Evolutionary conservation across 2,113 vertebrate species (phyloP).

Genomic region (Pseudorasbora parva): DNA sequence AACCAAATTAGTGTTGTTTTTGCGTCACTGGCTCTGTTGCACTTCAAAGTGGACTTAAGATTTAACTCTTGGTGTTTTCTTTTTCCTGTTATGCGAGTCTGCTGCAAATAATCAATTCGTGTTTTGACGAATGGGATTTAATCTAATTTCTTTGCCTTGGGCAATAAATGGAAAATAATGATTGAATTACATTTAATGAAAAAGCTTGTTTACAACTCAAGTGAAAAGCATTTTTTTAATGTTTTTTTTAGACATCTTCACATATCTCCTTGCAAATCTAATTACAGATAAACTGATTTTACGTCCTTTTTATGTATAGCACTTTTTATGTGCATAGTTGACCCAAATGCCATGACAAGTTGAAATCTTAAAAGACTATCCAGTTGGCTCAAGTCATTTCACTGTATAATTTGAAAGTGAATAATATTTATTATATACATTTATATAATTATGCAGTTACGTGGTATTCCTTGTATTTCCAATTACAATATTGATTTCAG

Average conservation of each 20-base stretch:
- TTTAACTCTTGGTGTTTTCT: background rate
- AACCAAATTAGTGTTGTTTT: slow-evolving; percentile 17
- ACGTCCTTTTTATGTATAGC: background rate
- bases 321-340: background rate
- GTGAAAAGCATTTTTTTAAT: background rate
- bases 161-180: background rate
- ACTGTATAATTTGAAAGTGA: background rate
- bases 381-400: background rate
- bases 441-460: background rate
- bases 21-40: slow-evolving; percentile 4
- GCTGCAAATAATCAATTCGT: background rate
- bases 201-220: slow-evolving; percentile 10
- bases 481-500: background rate
- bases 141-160: background rate
- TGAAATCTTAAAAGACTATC: background rate
- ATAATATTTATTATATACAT: background rate
- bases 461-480: background rate
- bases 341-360: background rate
- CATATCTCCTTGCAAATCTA: slow-evolving; percentile 9
- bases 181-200: background rate
- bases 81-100: background rate
- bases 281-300: slow-evolving; percentile 19
- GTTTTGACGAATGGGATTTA: background rate
- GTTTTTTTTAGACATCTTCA: background rate
- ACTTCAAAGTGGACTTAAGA: background rate